Conservation (phyloP, 2,113 vertebrate genomes). For the Capra hircus region DNA sequence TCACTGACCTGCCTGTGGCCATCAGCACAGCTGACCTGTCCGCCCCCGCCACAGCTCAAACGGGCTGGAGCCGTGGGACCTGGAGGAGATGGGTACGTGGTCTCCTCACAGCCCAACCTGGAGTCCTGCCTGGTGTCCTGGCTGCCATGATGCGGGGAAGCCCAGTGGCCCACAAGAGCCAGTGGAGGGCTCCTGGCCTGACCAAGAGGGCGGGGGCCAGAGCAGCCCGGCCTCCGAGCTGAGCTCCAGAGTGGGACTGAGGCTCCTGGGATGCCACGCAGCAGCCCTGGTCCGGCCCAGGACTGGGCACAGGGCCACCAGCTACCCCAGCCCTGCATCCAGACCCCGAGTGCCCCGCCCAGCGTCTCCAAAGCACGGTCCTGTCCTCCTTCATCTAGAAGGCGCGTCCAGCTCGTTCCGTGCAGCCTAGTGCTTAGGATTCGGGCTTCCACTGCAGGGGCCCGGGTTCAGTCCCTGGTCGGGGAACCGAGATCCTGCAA, state of each 20-base stretch:
- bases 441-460: neutral
- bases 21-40: no score
- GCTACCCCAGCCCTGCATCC: accelerated
- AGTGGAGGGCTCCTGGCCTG: no score
- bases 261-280: accelerated
- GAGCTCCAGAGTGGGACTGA: neutral
- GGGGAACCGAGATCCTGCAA: neutral
- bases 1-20: neutral
- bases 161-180: accelerated
- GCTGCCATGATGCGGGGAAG: accelerated
- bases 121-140: accelerated
- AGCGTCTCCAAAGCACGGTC: accelerated
- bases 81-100: accelerated
- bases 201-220: accelerated
- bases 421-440: neutral
- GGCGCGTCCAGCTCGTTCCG: accelerated
- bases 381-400: neutral
- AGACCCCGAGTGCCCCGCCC: neutral
- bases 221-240: neutral
- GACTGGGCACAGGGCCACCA: neutral
- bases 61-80: neutral
- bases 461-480: neutral
- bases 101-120: accelerated
- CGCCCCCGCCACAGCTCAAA: accelerated
- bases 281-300: no score